phyloP scores from a whole-genome alignment of 2,888 invertebrate species.

The Noctua pronuba region DNA sequence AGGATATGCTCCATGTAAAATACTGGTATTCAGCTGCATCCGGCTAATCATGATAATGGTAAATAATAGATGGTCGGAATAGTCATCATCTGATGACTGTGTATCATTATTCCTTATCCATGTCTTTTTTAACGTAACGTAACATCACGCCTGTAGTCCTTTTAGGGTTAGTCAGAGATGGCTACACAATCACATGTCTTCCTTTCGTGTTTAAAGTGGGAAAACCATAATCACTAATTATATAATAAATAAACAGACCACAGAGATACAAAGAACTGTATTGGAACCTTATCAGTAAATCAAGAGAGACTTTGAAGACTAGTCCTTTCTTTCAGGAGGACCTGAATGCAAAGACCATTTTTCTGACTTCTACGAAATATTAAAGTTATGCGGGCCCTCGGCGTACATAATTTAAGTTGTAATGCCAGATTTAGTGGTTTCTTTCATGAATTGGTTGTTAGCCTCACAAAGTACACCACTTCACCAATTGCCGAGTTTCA shows the following conservation, averaged over 20 bases:
- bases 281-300: neutral
- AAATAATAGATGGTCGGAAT: too few species aligned
- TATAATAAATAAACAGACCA: neutral
- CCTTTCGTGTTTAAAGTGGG: neutral
- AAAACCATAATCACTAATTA: neutral
- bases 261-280: neutral
- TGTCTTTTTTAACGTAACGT: neutral
- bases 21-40: too few species aligned
- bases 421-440: neutral
- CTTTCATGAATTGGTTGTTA: too few species aligned
- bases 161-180: neutral
- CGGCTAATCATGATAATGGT: too few species aligned
- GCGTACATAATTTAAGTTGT: neutral
- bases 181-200: too few species aligned
- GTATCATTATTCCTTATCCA: neutral
- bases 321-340: too few species aligned
- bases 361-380: neutral
- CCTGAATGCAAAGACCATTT: neutral
- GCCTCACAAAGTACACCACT: too few species aligned
- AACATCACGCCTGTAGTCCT: neutral
- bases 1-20: too few species aligned
- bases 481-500: too few species aligned
- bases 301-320: neutral
- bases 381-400: too few species aligned
- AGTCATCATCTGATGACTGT: too few species aligned